These are phyloP conservation scores for Nycticorax nycticorax DNA, from an alignment of 2,113 vertebrate genomes.

Conservation along the genomic window DNA sequence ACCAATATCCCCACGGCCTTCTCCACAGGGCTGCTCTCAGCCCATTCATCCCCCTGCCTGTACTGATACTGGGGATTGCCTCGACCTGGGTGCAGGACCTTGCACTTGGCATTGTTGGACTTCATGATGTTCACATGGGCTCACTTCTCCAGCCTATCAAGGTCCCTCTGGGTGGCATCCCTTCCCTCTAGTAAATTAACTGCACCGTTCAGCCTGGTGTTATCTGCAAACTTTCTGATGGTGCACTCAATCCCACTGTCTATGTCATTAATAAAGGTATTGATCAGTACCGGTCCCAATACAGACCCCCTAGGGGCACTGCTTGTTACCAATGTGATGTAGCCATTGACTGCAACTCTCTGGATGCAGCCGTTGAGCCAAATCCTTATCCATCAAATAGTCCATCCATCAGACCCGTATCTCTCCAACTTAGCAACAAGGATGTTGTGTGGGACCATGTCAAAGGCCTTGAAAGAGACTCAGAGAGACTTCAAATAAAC, in stretches of 20 bases:
- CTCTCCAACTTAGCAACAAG: not conserved
- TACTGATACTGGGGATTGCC: not conserved
- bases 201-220: not conserved
- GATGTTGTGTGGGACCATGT: not conserved
- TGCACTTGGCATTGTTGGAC: not conserved
- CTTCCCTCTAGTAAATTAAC: fast-evolving
- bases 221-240: not conserved
- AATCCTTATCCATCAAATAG: fast-evolving
- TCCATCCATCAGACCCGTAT: not conserved
- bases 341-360: not conserved
- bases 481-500: not conserved
- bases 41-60: fast-evolving
- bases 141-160: no score
- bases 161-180: not conserved
- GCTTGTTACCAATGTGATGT: not conserved
- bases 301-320: not conserved
- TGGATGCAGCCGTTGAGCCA: not conserved
- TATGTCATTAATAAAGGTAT: not conserved
- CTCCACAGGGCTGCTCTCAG: not conserved
- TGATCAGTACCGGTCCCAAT: no score
- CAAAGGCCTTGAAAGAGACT: not conserved
- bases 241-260: not conserved
- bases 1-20: fast-evolving
- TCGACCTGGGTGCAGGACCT: fast-evolving
- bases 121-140: fast-evolving